phyloP scores from a whole-genome alignment of 2,797 vertebrate genomes.

The Pyrocephalus nanus region DNA sequence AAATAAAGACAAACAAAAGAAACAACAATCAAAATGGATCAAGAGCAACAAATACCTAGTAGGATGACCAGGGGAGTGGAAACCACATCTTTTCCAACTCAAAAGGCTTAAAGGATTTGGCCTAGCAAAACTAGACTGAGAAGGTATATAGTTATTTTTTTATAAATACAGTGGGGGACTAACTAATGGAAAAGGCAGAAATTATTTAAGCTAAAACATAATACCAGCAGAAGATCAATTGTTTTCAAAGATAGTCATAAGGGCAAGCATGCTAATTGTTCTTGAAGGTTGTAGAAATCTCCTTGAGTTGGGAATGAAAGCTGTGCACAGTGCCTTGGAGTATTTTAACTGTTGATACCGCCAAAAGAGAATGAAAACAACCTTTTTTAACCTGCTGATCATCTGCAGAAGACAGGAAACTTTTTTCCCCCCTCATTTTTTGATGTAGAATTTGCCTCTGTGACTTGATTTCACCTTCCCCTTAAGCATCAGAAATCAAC shows the following conservation, averaged over 20 bases:
- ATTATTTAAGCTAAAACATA: not conserved
- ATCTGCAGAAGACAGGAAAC: not conserved
- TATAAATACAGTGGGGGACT: not conserved
- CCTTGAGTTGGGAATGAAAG: not conserved
- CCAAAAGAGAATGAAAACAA: not conserved
- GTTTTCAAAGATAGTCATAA: not conserved
- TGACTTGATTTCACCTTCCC: not conserved
- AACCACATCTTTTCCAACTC: not conserved
- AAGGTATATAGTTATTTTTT: not conserved
- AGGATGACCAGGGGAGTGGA: not conserved
- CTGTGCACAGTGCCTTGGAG: not conserved
- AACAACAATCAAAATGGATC: not conserved
- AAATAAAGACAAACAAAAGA: conserved; percentile 8
- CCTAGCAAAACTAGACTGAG: not conserved
- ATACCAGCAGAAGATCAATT: not conserved
- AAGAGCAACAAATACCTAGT: not conserved
- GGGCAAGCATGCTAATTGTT: not conserved
- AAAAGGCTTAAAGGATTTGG: not conserved
- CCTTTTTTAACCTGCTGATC: not conserved
- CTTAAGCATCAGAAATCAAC: not conserved
- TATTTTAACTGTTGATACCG: not conserved
- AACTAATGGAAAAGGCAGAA: not conserved
- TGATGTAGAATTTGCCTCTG: not conserved
- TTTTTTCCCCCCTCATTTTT: not conserved
- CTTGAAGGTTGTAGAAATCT: not conserved